Evolutionary conservation across 2,113 vertebrate species (phyloP).

Genomic region (Marmota flaviventris): DNA sequence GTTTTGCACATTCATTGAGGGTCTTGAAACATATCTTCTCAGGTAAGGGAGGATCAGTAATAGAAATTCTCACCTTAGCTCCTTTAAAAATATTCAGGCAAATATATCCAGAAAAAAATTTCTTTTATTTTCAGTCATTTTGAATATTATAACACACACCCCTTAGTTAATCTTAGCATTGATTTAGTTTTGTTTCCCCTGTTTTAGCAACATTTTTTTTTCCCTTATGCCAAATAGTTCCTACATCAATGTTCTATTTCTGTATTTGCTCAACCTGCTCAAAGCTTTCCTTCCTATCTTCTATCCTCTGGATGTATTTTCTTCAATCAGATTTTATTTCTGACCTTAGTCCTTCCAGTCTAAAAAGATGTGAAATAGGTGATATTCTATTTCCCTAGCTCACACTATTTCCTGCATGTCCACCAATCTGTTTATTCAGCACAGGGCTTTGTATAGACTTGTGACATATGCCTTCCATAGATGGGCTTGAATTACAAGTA

Average conservation of each 20-base stretch:
- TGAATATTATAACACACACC: background rate
- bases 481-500: constrained; percentile 81
- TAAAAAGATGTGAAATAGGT: constrained; percentile 79
- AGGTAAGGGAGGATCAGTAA: background rate
- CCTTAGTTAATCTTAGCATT: background rate
- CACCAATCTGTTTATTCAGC: constrained; percentile 87
- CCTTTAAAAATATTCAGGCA: background rate
- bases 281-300: constrained; percentile 57
- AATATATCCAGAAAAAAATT: background rate
- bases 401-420: constrained; percentile 84
- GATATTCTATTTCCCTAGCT: constrained; percentile 84
- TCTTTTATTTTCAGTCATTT: background rate
- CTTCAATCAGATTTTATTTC: constrained; percentile 61
- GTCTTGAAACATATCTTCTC: background rate
- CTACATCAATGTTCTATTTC: background rate
- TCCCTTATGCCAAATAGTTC: background rate
- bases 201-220: background rate
- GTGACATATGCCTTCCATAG: constrained; percentile 82
- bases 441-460: constrained; percentile 84
- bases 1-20: background rate
- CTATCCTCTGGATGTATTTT: constrained; percentile 60
- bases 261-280: constrained; percentile 78
- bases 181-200: background rate
- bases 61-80: background rate
- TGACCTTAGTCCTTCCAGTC: constrained; percentile 77